Percentiles rank a stretch among this genome's conserved stretches.
These are phyloP conservation scores for Lepus timidus DNA, from an alignment of 2,113 vertebrate species.

Conservation along the genomic window DNA sequence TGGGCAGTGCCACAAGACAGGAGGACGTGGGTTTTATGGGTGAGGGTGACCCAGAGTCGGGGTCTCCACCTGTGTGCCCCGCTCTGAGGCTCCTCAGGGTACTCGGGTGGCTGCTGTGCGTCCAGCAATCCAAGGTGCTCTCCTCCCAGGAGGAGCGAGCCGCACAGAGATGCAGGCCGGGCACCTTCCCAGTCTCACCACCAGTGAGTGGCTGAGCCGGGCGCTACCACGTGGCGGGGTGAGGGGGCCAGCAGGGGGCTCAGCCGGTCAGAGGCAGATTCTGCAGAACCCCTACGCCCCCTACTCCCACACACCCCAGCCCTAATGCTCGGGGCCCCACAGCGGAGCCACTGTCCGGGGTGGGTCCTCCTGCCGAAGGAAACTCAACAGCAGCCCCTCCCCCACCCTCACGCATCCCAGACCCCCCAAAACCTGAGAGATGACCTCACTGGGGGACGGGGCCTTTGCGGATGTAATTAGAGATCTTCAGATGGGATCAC, in stretches of 20 bases:
- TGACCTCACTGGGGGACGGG: neutral
- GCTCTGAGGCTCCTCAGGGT: too few relatives aligned
- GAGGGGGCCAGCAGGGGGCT: rapidly evolving
- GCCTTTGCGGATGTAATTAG: too few relatives aligned
- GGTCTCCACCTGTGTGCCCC: too few relatives aligned
- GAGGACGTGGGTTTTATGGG: too few relatives aligned
- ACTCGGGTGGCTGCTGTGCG: too few relatives aligned
- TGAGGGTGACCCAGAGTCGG: too few relatives aligned
- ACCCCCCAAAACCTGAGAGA: neutral
- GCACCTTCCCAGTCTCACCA: too few relatives aligned
- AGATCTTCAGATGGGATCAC: neutral
- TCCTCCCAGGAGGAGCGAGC: too few relatives aligned
- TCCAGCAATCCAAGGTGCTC: too few relatives aligned
- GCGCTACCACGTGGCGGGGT: neutral
- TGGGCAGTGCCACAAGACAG: too few relatives aligned
- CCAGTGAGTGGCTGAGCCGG: neutral
- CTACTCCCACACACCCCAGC: too few relatives aligned
- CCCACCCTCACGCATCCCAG: neutral
- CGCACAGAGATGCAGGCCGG: too few relatives aligned
- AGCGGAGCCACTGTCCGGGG: neutral
- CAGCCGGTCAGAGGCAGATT: neutral
- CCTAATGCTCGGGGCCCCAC: neutral
- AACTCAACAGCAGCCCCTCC: neutral
- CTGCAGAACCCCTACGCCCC: neutral
- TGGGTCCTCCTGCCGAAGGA: rapidly evolving